Conservation (phyloP, 2,797 vertebrate species). For the Tokudaia tokunoshimensis region DNA sequence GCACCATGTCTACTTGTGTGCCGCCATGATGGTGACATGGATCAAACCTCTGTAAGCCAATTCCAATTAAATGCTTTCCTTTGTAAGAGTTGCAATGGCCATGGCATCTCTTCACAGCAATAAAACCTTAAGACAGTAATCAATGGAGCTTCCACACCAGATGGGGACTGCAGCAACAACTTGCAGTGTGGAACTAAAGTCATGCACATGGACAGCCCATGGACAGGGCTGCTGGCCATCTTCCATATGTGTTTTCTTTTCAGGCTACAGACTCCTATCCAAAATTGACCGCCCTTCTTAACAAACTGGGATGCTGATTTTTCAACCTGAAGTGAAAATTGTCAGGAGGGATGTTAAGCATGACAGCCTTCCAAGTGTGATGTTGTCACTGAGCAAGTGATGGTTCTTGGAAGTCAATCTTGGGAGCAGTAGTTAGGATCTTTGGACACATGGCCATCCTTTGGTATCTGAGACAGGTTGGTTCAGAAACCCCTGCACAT, state of each 20-base stretch:
- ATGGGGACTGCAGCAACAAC: background rate
- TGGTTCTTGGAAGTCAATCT: background rate
- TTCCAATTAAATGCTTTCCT: background rate
- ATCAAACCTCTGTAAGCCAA: background rate
- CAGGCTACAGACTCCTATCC: background rate
- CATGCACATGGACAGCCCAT: background rate
- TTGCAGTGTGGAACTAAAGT: background rate
- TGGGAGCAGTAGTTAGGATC: background rate
- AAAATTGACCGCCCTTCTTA: background rate
- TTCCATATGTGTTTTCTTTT: background rate
- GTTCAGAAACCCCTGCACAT: background rate
- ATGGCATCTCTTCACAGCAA: background rate
- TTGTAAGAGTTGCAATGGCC: background rate
- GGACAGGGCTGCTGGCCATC: background rate
- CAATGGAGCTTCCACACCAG: background rate
- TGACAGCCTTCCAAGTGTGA: background rate
- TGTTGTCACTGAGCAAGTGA: background rate
- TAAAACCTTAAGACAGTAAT: background rate
- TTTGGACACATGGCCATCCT: background rate
- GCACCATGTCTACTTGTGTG: background rate
- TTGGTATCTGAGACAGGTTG: background rate
- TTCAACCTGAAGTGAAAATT: slow-evolving; percentile 18
- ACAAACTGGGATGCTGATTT: slow-evolving; percentile 2
- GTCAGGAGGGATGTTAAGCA: background rate
- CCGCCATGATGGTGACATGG: background rate